Conservation (phyloP, 2,888 invertebrate species). For the Drosophila pseudotalamancana region DNA sequence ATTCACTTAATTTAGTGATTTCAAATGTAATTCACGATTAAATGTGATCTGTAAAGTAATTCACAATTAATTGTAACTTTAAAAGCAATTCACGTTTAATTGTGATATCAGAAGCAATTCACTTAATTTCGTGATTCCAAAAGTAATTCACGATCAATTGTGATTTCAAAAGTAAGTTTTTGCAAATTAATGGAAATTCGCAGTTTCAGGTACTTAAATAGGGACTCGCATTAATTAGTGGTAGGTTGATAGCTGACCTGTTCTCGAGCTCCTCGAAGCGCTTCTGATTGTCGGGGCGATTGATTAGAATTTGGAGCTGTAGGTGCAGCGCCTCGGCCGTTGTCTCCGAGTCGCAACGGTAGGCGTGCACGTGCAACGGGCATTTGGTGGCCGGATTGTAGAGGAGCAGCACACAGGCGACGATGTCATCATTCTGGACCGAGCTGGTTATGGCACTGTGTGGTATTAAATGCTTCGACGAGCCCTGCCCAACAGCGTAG, state of each 20-base stretch:
- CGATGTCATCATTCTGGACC: conserved; percentile 95
- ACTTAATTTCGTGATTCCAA: background rate
- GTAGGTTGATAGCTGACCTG: conserved; percentile 79
- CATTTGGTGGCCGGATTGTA: conserved; percentile 97
- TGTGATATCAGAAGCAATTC: background rate
- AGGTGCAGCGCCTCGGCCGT: conserved; percentile 94
- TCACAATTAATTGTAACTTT: too few species aligned
- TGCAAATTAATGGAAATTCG: background rate
- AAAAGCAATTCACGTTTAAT: too few species aligned
- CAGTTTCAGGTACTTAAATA: too few species aligned
- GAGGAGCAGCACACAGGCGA: conserved; percentile 95
- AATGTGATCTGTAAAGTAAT: too few species aligned
- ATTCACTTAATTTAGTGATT: background rate
- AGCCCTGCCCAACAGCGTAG: conserved; percentile 72
- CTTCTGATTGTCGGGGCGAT: conserved; percentile 93
- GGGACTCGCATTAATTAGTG: background rate
- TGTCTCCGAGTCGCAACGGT: conserved; percentile 96
- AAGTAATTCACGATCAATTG: background rate
- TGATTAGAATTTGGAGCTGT: conserved; percentile 92
- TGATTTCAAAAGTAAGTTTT: background rate
- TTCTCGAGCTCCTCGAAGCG: conserved; percentile 92
- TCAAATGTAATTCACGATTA: background rate
- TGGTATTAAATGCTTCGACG: conserved; percentile 97
- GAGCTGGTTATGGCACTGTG: conserved; percentile 97
- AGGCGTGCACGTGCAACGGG: conserved; percentile 98